Conservation (phyloP, 1,140 invertebrate genomes). For the Sitobion miscanthi region DNA sequence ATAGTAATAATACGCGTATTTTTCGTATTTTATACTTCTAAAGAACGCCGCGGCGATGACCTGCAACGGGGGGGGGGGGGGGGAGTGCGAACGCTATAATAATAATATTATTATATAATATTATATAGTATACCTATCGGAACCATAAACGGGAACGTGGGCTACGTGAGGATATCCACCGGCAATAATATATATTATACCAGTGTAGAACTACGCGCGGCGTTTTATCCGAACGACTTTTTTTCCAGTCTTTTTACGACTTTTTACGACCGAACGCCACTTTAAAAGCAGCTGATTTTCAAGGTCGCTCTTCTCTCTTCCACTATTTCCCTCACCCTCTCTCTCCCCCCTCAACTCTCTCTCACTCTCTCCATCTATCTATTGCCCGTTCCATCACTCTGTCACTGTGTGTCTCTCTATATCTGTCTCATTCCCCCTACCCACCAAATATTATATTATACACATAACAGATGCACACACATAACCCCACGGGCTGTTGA, state of each 20-base stretch:
- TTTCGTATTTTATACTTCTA: not conserved
- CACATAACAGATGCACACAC: not conserved
- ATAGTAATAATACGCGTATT: not conserved
- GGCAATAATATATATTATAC: not conserved
- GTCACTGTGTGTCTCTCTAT: not conserved
- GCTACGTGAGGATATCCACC: not conserved
- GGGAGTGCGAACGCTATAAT: not conserved
- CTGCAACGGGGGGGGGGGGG: not conserved
- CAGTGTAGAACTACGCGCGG: not conserved
- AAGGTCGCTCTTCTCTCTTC: not conserved
- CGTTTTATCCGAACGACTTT: not conserved
- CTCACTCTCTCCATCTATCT: not conserved
- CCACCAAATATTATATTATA: not conserved
- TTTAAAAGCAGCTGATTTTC: slow-evolving; percentile 43
- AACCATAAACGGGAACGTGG: not conserved
- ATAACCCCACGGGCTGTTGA: not conserved
- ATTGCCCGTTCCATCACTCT: too few relatives aligned
- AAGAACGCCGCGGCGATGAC: not conserved
- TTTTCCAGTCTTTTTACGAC: slow-evolving; percentile 21
- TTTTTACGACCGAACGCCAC: not conserved
- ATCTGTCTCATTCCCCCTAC: not conserved
- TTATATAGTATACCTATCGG: not conserved
- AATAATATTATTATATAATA: not conserved
- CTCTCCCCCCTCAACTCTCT: too few relatives aligned
- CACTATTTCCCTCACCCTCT: too few relatives aligned